phyloP scores from a whole-genome alignment of 37 sponge, comb jelly and placozoan genomes.

The Ephydatia muelleri region DNA sequence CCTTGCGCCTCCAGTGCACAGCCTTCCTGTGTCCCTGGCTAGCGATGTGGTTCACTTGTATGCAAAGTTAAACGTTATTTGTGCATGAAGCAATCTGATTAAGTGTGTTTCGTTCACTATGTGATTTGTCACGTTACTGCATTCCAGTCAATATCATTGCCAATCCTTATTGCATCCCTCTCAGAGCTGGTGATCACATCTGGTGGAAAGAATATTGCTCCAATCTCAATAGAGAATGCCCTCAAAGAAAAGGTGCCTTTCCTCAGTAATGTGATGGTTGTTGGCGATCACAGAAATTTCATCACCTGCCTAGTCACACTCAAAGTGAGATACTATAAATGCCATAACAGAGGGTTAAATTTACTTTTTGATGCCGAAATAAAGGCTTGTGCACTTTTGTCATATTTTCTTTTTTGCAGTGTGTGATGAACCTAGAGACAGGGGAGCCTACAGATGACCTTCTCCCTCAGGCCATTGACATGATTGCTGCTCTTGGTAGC shows the following conservation, averaged over 20 bases:
- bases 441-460: constrained; percentile 77
- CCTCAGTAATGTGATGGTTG: constrained; percentile 69
- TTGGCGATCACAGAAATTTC: constrained; percentile 70
- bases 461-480: constrained; percentile 12
- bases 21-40: too few species aligned
- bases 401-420: constrained; percentile 43
- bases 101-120: too few species aligned
- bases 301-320: constrained; percentile 71
- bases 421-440: constrained; percentile 74
- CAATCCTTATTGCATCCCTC: not conserved
- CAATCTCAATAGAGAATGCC: constrained; percentile 70
- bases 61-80: too few species aligned
- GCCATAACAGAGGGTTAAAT: too few species aligned
- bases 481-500: constrained; percentile 40
- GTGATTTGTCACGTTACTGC: too few species aligned
- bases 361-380: too few species aligned
- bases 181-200: constrained; percentile 85
- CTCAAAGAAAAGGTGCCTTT: constrained; percentile 65
- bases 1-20: too few species aligned
- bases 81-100: too few species aligned
- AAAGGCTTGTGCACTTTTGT: too few species aligned
- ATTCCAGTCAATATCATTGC: too few species aligned
- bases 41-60: too few species aligned
- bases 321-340: constrained; percentile 67
- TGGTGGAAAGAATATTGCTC: constrained; percentile 89